These are phyloP conservation scores for Phycodurus eques DNA, from an alignment of 2,113 vertebrate species.

Conservation along the genomic window DNA sequence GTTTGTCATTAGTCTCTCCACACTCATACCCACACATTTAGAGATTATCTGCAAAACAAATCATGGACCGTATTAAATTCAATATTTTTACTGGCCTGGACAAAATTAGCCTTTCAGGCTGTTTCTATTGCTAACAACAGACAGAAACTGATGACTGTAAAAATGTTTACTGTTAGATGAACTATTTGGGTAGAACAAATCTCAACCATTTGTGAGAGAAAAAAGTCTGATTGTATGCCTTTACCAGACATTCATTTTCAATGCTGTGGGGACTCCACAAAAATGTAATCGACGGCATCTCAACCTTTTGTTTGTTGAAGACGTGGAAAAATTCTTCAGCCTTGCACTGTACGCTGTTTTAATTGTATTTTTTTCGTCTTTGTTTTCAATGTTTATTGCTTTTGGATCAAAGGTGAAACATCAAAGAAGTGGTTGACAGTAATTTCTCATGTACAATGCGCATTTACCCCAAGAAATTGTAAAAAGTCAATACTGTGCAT, in stretches of 20 bases:
- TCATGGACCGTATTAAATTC: conserved; percentile 21
- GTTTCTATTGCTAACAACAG: conserved; percentile 31
- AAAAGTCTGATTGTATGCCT: neutral
- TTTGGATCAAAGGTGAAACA: too few species aligned
- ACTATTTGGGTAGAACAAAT: neutral
- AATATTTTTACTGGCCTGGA: conserved; percentile 21
- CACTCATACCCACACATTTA: conserved; percentile 25
- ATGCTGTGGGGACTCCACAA: too few species aligned
- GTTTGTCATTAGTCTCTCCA: conserved; percentile 8
- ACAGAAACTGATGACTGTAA: conserved; percentile 18
- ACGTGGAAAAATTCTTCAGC: too few species aligned
- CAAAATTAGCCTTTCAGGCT: conserved; percentile 21
- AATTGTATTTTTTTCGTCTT: too few species aligned
- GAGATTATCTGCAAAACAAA: conserved; percentile 35
- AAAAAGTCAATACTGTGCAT: too few species aligned
- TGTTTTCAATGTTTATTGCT: too few species aligned
- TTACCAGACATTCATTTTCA: neutral
- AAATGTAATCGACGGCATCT: too few species aligned
- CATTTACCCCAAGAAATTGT: too few species aligned
- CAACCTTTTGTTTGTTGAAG: too few species aligned
- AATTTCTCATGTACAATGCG: too few species aligned
- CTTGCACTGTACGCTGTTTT: too few species aligned
- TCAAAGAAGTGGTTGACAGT: too few species aligned
- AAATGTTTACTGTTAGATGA: conserved; percentile 6
- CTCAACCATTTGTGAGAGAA: neutral